A percentile compares a stretch with the other conserved stretches of the same genome.
Evolutionary conservation across 2,888 invertebrate species (phyloP).

Genomic region (Imbricaverruca yamaguchii): DNA sequence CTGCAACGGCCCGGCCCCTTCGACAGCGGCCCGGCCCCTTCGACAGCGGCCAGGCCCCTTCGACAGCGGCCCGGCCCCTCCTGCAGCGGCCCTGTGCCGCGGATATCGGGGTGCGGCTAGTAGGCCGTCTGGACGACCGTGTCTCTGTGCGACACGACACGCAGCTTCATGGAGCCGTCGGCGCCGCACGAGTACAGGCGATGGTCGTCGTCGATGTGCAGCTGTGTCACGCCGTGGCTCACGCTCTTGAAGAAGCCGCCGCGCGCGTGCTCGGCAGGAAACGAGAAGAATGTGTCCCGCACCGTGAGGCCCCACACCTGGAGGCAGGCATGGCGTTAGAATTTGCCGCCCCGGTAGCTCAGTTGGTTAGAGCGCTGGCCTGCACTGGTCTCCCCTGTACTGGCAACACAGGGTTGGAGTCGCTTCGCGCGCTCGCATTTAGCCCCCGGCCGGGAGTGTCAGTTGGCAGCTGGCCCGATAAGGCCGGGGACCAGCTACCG

Average conservation of each 20-base stretch:
- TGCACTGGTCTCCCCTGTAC: too few relatives aligned
- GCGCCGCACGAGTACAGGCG: conserved; percentile 97
- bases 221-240: conserved; percentile 84
- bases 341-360: background rate
- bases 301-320: conserved; percentile 90
- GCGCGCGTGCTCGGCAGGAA: conserved; percentile 89
- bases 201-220: conserved; percentile 79
- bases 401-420: too few relatives aligned
- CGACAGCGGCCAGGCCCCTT: background rate
- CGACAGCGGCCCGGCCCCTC: background rate
- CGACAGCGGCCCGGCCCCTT: too few relatives aligned
- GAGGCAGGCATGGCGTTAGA: background rate
- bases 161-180: conserved; percentile 96
- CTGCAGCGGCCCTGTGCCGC: background rate
- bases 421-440: too few relatives aligned
- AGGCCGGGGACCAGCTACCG: too few relatives aligned
- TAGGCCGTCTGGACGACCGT: conserved; percentile 34
- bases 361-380: too few relatives aligned
- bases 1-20: too few relatives aligned
- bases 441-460: too few relatives aligned
- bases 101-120: background rate
- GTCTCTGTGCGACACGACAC: conserved; percentile 71
- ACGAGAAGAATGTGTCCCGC: conserved; percentile 75
- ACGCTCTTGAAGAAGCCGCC: conserved; percentile 97
- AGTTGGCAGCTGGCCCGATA: too few relatives aligned